Evolutionary conservation across 2,888 invertebrate species (phyloP).

Genomic region (Chorisops tibialis): DNA sequence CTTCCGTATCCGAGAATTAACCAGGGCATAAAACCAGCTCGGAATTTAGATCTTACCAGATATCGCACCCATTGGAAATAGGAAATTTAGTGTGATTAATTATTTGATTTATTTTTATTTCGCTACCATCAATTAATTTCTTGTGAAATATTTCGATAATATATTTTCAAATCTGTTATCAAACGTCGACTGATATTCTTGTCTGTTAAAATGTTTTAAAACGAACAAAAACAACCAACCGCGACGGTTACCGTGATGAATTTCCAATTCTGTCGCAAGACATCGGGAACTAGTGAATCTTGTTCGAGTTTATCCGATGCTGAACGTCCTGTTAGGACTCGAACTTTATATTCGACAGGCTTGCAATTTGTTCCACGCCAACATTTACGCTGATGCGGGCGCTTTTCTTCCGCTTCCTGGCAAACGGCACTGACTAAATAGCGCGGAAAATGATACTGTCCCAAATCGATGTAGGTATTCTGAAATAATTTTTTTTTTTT

Average conservation of each 20-base stretch:
- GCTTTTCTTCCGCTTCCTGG: slow-evolving; percentile 39
- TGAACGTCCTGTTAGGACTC: slow-evolving; percentile 42
- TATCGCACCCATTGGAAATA: slow-evolving; percentile 1
- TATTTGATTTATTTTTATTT: slow-evolving; percentile 3
- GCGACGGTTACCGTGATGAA: slow-evolving; percentile 48
- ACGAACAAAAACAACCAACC: slow-evolving; percentile 49
- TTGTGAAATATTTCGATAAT: slow-evolving; percentile 5
- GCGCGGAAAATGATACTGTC: slow-evolving; percentile 46
- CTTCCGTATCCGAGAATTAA: slow-evolving; percentile 14
- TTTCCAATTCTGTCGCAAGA: slow-evolving; percentile 43
- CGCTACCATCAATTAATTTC: not conserved
- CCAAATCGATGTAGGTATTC: slow-evolving; percentile 47
- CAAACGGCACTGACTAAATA: slow-evolving; percentile 49
- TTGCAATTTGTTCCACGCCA: slow-evolving; percentile 46
- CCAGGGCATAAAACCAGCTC: slow-evolving; percentile 3
- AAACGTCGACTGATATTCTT: not conserved
- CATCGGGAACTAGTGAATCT: slow-evolving; percentile 40
- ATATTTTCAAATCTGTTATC: not conserved
- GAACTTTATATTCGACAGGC: slow-evolving; percentile 49
- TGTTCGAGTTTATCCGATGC: slow-evolving; percentile 38
- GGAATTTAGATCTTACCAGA: slow-evolving; percentile 1
- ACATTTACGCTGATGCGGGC: slow-evolving; percentile 41
- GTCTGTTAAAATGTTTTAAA: slow-evolving; percentile 18
- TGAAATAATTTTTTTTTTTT: slow-evolving; percentile 27
- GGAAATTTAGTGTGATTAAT: not conserved